Conservation (phyloP, 1,140 invertebrate species). For the Pseudomyrmex flavicornis region DNA sequence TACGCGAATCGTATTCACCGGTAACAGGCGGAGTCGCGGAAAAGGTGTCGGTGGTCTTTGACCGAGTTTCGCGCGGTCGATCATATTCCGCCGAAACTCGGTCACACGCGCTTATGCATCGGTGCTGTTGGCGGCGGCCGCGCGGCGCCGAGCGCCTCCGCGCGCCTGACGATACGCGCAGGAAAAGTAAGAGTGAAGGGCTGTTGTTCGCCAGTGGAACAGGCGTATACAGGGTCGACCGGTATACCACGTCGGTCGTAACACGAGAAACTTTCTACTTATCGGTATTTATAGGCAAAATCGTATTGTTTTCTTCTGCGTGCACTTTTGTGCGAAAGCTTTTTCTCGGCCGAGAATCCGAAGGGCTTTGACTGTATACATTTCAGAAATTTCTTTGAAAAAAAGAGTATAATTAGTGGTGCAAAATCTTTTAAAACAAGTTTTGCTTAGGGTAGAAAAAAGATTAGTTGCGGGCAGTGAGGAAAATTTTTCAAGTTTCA, state of each 20-base stretch:
- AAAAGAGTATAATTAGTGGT: too few species aligned
- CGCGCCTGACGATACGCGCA: conserved; percentile 35
- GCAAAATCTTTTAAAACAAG: too few species aligned
- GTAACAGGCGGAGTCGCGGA: conserved; percentile 53
- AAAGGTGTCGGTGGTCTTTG: conserved; percentile 75
- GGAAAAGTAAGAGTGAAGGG: conserved; percentile 69
- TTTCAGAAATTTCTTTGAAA: too few species aligned
- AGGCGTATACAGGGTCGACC: conserved; percentile 40
- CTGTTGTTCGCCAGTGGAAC: conserved; percentile 58
- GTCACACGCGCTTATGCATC: conserved; percentile 75
- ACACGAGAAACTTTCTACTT: conserved; percentile 12
- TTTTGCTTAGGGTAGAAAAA: too few species aligned
- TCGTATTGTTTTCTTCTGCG: neutral
- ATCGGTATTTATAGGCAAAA: conserved; percentile 6
- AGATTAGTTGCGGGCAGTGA: too few species aligned
- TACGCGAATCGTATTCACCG: conserved; percentile 46
- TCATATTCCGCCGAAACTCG: conserved; percentile 75
- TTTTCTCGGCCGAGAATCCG: neutral
- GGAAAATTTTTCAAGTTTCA: too few species aligned
- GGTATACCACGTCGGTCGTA: neutral
- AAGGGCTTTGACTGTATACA: neutral
- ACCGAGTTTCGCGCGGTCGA: conserved; percentile 76
- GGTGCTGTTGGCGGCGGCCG: conserved; percentile 62
- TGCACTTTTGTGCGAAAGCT: neutral
- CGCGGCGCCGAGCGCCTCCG: conserved; percentile 37